Evolutionary conservation across 2,113 vertebrate species (phyloP).

Genomic region (Coryphaenoides rupestris): DNA sequence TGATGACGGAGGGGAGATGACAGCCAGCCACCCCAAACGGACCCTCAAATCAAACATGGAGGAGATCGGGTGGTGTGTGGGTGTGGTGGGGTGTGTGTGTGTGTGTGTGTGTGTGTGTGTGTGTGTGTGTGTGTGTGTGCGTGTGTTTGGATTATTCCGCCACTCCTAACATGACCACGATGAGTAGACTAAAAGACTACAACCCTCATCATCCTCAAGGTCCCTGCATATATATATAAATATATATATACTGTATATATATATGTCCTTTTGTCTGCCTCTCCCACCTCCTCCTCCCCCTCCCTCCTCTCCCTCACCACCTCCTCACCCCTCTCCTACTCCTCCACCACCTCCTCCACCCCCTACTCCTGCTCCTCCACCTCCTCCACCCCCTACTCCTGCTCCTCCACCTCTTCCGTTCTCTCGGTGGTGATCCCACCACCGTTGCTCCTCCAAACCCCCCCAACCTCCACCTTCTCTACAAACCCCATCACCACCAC

Average conservation of each 20-base stretch:
- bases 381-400: slow-evolving; percentile 12
- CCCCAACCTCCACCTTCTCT: too few relatives aligned
- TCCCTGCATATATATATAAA: too few relatives aligned
- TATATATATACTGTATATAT: too few relatives aligned
- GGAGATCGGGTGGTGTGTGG: slow-evolving; percentile 34
- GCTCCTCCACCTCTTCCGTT: neutral
- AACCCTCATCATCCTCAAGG: too few relatives aligned
- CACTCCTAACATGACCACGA: slow-evolving; percentile 18
- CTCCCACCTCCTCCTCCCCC: neutral
- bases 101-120: slow-evolving; percentile 17
- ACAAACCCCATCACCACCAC: slow-evolving; percentile 3
- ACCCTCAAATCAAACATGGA: slow-evolving; percentile 17
- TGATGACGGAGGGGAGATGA: slow-evolving; percentile 15
- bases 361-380: too few relatives aligned
- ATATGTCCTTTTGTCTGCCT: too few relatives aligned
- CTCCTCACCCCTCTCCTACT: slow-evolving; percentile 17
- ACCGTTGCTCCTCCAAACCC: too few relatives aligned
- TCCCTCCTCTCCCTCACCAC: too few relatives aligned
- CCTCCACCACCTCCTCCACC: too few relatives aligned
- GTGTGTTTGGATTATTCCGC: slow-evolving; percentile 52
- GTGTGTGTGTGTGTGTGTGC: slow-evolving; percentile 57
- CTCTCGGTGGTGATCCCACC: too few relatives aligned
- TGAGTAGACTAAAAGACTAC: slow-evolving; percentile 9
- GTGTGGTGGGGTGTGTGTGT: slow-evolving; percentile 18
- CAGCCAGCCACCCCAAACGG: slow-evolving; percentile 19